These are phyloP conservation scores for Ptychoptera albimana DNA, from an alignment of 2,888 invertebrate genomes.

Conservation along the genomic window DNA sequence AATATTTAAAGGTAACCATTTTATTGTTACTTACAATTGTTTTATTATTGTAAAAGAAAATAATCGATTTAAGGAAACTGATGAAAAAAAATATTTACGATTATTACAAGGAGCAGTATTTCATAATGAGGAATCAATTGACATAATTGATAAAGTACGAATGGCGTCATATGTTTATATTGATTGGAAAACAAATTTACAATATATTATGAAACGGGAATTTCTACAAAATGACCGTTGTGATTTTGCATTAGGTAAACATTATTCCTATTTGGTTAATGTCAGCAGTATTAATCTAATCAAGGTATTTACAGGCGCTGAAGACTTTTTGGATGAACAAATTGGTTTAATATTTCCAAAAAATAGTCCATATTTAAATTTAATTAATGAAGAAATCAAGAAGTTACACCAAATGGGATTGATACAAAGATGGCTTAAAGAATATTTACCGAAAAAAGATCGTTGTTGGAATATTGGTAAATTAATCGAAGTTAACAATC, in stretches of 20 bases:
- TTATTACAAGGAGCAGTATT: conserved; percentile 40
- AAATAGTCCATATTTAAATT: conserved; percentile 58
- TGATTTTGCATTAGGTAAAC: conserved; percentile 52
- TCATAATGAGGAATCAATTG: conserved; percentile 30
- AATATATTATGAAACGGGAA: conserved; percentile 53
- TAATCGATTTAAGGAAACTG: conserved; percentile 31
- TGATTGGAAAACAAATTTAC: conserved; percentile 66
- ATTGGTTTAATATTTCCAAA: conserved; percentile 59
- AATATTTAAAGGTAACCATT: conserved; percentile 34
- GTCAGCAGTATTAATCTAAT: neutral
- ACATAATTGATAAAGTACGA: conserved; percentile 42
- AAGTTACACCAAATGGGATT: conserved; percentile 73
- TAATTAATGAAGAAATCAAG: conserved; percentile 63
- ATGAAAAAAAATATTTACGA: conserved; percentile 39
- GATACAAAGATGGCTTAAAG: conserved; percentile 64
- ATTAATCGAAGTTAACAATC: conserved; percentile 56
- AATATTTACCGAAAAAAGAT: conserved; percentile 61
- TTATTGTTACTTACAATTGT: neutral
- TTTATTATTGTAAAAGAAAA: neutral
- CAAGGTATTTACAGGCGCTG: conserved; percentile 43
- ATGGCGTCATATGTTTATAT: conserved; percentile 54
- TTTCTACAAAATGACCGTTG: conserved; percentile 51
- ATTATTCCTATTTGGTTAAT: neutral
- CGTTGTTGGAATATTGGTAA: conserved; percentile 55
- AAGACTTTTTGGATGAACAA: conserved; percentile 65